Base-by-base conservation (phyloP, 2,888 invertebrate genomes). In the Heterodera filipjevi region DNA sequence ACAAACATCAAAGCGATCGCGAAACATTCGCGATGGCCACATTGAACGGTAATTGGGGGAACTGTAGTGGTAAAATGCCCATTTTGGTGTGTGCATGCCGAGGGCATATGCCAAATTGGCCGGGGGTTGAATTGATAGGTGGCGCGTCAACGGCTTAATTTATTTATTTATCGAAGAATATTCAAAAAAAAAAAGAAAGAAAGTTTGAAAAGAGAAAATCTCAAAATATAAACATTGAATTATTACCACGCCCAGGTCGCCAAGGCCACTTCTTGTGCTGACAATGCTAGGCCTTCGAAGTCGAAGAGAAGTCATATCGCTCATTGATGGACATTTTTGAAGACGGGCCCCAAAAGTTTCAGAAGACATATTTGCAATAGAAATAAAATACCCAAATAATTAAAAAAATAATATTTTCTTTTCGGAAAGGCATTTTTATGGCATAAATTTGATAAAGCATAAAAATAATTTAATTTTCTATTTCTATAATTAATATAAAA, bases 21-120 rank as follows among this genome's bases (percentile, higher is more conserved):
- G 49, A 19, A 32, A 46, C 46, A 44, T 39, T 72, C 59, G 49
- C 10, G 19, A 46, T 53, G 72, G 72, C 72, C 72, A n/a, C 30
- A 30, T 19, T 53, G 33, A 53, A 12, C 72, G 35, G 32, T 72
- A 39, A 39, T 72, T 39, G 22, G 44, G 3, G n/a, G 72, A 72
- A 53, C 39, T 72, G 22, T 72, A n/a, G 59, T 72, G 59, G 44
- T 72, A 72, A 72, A 53, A 72, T 19, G 72, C 39, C 72, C 72
- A 72, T 19, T 32, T 33, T 53, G 72, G 72, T 10, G 2, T 72
- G 33, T 72, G 35, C 39, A 39, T 19, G 14, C 72, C 72, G 19
- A 72, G 10, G 44, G 72, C 72, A 72, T 72, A 32, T 8, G 72
- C 72, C 59, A 72, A 72, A 59, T 49, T 72, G 2, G 72, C 22